Base-by-base conservation (phyloP, 92 coral and sea anemone species). In the Actinostola sp. region DNA sequence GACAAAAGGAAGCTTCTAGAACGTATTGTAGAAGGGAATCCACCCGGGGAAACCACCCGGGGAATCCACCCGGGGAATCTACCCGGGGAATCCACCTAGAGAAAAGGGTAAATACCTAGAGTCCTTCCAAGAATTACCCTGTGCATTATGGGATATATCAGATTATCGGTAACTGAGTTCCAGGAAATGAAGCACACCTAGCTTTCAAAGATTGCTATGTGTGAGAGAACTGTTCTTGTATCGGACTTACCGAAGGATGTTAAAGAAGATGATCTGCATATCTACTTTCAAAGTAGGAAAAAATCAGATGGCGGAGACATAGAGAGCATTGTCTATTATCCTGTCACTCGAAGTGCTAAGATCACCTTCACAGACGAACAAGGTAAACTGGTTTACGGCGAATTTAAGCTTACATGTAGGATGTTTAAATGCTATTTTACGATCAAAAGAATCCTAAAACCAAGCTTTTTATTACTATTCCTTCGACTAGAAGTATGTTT, bases 281-380 rank as follows among this genome's bases (percentile, higher is more conserved):
- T 71, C 21, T 70, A 61, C 32, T 79, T 79, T 79, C 78, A 79
- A 62, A 70, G 70, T 42, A 62, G 53, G 60, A 46, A 51, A 51
- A 30, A 67, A 24, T 48, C 85, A 5, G 53, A 62, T 49, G 85
- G 85, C 3, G 78, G 85, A 50, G 74, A 68, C 10, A 31, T 68
- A 50, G 74, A 29, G 16, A n/a, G 30, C 15, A 33, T 68, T 51
- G 74, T 33, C 17, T 34, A 19, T 30, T 17, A 33, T 17, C 35
- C 49, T 8, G 49, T 30, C 19, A 39, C 50, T 32, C 62, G 74
- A 33, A 42, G 15, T 17, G 74, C 74, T 2, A 68, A 20, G 74
- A 49, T 68, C 9, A 1, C 19, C 0, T 68, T 68, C 34, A 32
- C 17, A 17, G 74, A 68, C n/a, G 12, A 35, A 31, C 26, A 55